Evolutionary conservation across 1,140 invertebrate genomes (phyloP).

Genomic region (Gryllus bimaculatus): DNA sequence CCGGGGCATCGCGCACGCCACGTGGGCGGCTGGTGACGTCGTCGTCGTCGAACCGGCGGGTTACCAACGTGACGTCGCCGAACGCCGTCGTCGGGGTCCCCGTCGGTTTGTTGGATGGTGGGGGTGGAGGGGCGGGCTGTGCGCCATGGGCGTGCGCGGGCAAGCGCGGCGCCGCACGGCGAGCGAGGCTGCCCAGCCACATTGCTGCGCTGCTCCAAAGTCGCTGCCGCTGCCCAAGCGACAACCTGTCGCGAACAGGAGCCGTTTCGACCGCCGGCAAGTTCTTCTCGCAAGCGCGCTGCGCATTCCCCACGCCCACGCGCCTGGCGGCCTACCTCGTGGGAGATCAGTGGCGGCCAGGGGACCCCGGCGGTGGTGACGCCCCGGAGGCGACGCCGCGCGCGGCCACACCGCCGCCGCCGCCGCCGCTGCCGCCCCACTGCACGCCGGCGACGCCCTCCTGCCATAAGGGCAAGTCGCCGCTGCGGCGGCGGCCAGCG

Average conservation of each 20-base stretch:
- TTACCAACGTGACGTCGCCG: conserved; percentile 20
- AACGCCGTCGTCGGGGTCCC: not conserved
- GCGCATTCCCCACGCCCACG: not conserved
- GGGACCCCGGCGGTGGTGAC: too few species aligned
- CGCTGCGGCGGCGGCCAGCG: not conserved
- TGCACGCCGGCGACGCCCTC: too few species aligned
- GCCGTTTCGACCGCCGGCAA: not conserved
- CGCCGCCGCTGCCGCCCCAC: too few species aligned
- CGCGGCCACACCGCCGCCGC: too few species aligned
- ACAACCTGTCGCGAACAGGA: not conserved
- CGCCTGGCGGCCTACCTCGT: not conserved
- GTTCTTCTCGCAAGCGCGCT: not conserved
- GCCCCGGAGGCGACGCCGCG: not conserved
- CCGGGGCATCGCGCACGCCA: not conserved
- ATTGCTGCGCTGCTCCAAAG: conserved; percentile 10
- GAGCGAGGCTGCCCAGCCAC: conserved; percentile 9
- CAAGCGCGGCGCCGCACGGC: conserved; percentile 2
- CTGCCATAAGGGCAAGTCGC: not conserved
- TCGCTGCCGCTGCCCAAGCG: conserved; percentile 13
- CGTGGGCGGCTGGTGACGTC: conserved; percentile 10
- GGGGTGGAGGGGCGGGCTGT: not conserved
- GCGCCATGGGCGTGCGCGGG: conserved; percentile 1
- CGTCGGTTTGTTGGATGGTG: not conserved
- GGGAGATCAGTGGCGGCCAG: too few species aligned
- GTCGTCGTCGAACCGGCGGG: conserved; percentile 7